Base-by-base conservation (phyloP, 1,140 invertebrate species). In the Cotesia typhae region DNA sequence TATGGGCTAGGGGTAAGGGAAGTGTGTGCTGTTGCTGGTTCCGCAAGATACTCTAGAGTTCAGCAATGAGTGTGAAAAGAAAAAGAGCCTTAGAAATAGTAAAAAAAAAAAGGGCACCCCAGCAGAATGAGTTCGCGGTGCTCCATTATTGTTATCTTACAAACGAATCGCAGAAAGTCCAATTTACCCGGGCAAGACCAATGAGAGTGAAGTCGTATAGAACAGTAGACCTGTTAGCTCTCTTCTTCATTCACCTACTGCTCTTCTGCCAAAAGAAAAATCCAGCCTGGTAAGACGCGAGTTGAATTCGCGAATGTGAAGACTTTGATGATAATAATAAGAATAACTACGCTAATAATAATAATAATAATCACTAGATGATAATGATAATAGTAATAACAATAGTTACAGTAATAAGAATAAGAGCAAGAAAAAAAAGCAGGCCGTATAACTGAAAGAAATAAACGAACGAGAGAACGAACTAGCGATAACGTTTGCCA, bases 101-200 rank as follows among this genome's bases (percentile, higher is more conserved):
- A 38, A 41, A n/a, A 38, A 61, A 14, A 14, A 28, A 51, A 55
- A 67, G 47, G 38, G 28, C 28, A 28, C 1, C 28, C 28, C 28
- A 10, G 7, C 52, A 60, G 51, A 65, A 57, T 69, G 47, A 55
- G 53, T 59, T 67, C 51, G 64, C 36, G 71, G 63, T 72, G 47
- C 71, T 73, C 67, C 28, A 73, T 70, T 75, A 71, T 73, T 68
- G 71, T 75, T 73, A 75, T 75, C 71, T 73, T 67, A 53, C 70
- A 20, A 70, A 75, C 60, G 70, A 75, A 75, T 75, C 74, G 70
- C 37, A 53, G 51, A 55, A 69, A 75, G 74, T 70, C 70, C 67
- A 60, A 74, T 74, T 74, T 70, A 70, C 37, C 66, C 65, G 37
- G 47, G 38, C 10, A 10, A 10, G 41, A 47, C 6, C 6, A 6